Conservation (phyloP, 2,888 invertebrate species). For the Orchesella flavescens region DNA sequence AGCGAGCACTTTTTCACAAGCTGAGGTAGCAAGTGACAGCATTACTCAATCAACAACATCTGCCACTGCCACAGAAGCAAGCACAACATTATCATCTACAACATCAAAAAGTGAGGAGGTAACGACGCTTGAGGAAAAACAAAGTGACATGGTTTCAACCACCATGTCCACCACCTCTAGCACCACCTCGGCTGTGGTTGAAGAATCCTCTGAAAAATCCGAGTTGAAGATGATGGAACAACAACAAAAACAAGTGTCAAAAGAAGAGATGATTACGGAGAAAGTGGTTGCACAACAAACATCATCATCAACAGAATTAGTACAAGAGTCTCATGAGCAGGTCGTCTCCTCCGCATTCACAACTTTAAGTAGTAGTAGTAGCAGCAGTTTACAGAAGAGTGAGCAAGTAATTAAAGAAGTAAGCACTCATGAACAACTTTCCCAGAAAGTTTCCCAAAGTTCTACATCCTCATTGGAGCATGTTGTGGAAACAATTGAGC, state of each 20-base stretch:
- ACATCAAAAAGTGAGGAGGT: constrained; percentile 39
- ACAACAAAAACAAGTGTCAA: constrained; percentile 13
- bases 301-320: constrained; percentile 4
- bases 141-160: constrained; percentile 29
- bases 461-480: background rate
- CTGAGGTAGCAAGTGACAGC: constrained; percentile 34
- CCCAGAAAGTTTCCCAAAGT: background rate
- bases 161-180: background rate
- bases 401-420: background rate
- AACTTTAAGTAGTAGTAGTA: background rate
- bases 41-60: constrained; percentile 41
- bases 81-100: constrained; percentile 6
- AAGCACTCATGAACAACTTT: constrained; percentile 7
- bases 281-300: background rate
- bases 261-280: constrained; percentile 4
- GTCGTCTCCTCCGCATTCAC: background rate
- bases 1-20: constrained; percentile 30
- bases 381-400: background rate
- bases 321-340: background rate
- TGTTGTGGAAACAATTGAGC: background rate
- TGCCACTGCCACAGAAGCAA: constrained; percentile 42
- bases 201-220: background rate
- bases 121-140: constrained; percentile 34
- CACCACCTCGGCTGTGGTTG: background rate
- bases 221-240: constrained; percentile 2